Conservation (phyloP, 2,113 vertebrate species). For the Phrynocephalus versicolor region DNA sequence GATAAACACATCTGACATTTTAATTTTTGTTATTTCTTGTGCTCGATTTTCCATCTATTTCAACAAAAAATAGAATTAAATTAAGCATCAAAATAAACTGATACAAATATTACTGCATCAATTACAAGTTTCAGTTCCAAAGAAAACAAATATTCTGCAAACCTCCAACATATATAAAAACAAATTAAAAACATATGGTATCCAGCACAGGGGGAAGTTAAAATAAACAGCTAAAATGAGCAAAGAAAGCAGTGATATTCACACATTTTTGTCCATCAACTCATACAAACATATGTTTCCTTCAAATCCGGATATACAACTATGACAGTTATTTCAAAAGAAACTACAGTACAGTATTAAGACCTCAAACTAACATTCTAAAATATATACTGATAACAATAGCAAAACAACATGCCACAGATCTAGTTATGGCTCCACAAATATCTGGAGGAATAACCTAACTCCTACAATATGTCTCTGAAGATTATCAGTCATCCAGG, state of each 20-base stretch:
- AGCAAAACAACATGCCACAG: neutral
- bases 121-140: neutral
- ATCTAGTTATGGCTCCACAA: neutral
- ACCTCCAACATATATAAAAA: neutral
- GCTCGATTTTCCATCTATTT: neutral
- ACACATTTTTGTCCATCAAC: neutral
- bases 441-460: neutral
- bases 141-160: neutral
- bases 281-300: too few relatives aligned
- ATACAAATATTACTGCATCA: neutral
- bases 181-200: neutral
- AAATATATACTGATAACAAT: neutral
- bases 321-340: neutral
- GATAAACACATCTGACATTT: neutral
- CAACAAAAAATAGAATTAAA: neutral
- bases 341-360: neutral
- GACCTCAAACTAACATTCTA: conserved; percentile 16
- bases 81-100: neutral
- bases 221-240: neutral
- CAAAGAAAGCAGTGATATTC: neutral
- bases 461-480: too few relatives aligned
- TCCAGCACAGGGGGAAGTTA: too few relatives aligned
- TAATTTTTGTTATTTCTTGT: neutral
- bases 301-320: neutral
- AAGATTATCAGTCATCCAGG: too few relatives aligned